Evolutionary conservation across 2,888 invertebrate genomes (phyloP), one percentile per base, ranked within the genome.

Genomic region (Uloborus plumipes): DNA sequence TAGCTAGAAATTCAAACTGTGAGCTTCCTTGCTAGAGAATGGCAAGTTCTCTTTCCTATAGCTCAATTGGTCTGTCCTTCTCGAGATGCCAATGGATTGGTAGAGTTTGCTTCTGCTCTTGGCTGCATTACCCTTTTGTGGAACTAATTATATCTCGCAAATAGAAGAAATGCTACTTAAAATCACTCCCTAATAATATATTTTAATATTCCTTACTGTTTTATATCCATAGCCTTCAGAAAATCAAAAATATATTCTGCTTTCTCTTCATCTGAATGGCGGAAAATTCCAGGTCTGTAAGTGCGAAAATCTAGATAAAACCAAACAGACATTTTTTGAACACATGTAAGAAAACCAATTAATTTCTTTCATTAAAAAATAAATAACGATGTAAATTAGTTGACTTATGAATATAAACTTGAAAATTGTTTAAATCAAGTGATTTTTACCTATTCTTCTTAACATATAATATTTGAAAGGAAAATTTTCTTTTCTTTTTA

Each of bases 261-360:
- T 55, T 84, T 86, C 65, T 86, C 86, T 49, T 84, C 84, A 49
- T 80, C 82, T n/a, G 84, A 84, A 71, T 85, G 85, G n/a, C 85
- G 72, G 78, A 86, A 86, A 16, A 84, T 50, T 55, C 85, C 80
- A 64, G 80, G 80, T 14, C 49, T 31, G 51, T 73, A 80, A 31
- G 14, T 18, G 18, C 49, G 31, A 67, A 80, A 80, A 74, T 74
- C 80, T 80, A 64, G 11, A 71, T 65, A 15, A 26, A 64, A 39
- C 18, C 39, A 31, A 39, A 64, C 9, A 7, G 39, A 11, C 7
- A 39, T 39, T 39, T 39, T 39, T 11, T 11, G 3, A 11, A 39
- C 7, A 39, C 39, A 39, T 7, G 11, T 18, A 55, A 55, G n/a
- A n/a, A n/a, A n/a, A n/a, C n/a, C n/a, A n/a, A 9, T 20, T 18